Evolutionary conservation across 2,797 vertebrate genomes (phyloP).

Genomic region (Eupleurogrammus muticus): DNA sequence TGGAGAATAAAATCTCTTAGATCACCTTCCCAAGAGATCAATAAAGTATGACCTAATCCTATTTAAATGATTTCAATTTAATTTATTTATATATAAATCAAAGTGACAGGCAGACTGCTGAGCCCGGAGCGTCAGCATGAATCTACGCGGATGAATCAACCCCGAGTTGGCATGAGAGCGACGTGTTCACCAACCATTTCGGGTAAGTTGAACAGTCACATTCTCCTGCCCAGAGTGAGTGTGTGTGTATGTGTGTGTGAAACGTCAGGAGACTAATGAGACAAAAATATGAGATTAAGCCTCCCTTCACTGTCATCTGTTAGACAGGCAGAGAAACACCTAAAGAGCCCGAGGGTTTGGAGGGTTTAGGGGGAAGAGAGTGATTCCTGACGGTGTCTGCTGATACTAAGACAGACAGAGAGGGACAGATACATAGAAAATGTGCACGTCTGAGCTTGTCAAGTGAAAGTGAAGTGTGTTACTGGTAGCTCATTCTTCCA

Average conservation of each 20-base stretch:
- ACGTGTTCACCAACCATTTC: not conserved
- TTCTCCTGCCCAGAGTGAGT: not conserved
- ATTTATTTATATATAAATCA: not conserved
- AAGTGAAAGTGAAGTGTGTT: slow-evolving; percentile 22
- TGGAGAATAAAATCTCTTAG: not conserved
- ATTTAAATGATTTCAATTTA: too few species aligned
- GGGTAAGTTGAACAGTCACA: not conserved
- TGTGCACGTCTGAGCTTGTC: not conserved
- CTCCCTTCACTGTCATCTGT: not conserved
- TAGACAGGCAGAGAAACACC: not conserved
- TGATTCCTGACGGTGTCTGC: not conserved
- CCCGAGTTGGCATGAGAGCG: not conserved
- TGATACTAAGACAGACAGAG: slow-evolving; percentile 29
- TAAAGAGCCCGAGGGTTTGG: slow-evolving; percentile 22
- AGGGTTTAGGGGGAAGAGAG: slow-evolving; percentile 12
- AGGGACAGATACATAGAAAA: not conserved
- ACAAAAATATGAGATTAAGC: not conserved
- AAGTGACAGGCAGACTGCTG: not conserved
- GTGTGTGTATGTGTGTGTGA: too few species aligned
- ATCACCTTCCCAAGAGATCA: too few species aligned
- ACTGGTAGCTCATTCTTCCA: not conserved
- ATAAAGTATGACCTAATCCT: too few species aligned
- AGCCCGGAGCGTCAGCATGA: too few species aligned
- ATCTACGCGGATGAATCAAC: not conserved
- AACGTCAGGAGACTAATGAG: not conserved